Evolutionary conservation across 64 coral and sea anemone genomes (phyloP), one percentile per base, ranked within the genome.

Genomic region (Stylophora pistillata): DNA sequence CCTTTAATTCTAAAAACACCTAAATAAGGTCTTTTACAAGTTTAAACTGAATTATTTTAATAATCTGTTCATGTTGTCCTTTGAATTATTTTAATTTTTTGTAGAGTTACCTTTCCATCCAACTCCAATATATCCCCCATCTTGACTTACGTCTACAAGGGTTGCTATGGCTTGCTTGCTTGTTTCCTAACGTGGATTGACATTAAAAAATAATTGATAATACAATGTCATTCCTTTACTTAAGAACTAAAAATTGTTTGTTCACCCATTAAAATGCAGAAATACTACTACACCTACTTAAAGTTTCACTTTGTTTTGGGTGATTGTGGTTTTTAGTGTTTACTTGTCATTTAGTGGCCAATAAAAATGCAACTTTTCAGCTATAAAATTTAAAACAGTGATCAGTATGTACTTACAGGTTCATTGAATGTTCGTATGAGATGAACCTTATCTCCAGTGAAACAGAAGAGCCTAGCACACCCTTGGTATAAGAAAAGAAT

Each of bases 361-460:
- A 47, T 47, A 4, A 1, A 47, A 47, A 7, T 47, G 37, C 7
- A 47, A 47, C 37, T 47, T 0, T 47, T 47, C 37, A 47, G 7
- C 37, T 47, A 47, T 47, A 47, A 47, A 47, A 47, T 47, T 47
- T 7, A 47, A 47, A 41, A 47, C 3, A 47, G 37, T 47, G 7
- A 47, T 47, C 7, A n/a, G n/a, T n/a, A n/a, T n/a, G n/a, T n/a
- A 53, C 89, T 16, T 89, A 88, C 91, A 86, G 88, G 91, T 15
- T 96, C 95, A 87, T 85, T 96, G 37, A 96, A 92, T n/a, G 86
- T 71, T 87, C 76, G 93, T 17, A 77, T 74, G 27, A 93, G 72
- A 16, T 74, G 73, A 30, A 96, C 57, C 41, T 89, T 76, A 53
- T 93, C 95, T 58, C 87, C 95, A 87, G 71, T 73, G 16, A 87